These are phyloP conservation scores for Mohoua ochrocephala DNA, from an alignment of 2,113 vertebrate species.

Conservation along the genomic window DNA sequence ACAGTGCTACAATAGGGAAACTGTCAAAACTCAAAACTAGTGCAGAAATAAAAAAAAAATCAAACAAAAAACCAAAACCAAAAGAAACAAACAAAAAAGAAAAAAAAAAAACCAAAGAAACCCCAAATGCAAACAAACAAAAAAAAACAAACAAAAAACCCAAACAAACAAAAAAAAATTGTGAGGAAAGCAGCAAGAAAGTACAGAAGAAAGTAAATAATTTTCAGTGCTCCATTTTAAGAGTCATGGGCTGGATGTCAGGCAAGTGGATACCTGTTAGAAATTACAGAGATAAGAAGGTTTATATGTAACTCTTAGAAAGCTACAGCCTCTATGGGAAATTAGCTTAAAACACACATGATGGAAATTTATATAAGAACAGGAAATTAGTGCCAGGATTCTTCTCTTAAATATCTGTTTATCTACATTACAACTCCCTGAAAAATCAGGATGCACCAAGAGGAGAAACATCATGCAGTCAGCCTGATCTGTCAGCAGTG, in stretches of 20 bases:
- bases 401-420: neutral
- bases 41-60: neutral
- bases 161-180: too few relatives aligned
- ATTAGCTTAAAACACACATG: neutral
- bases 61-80: too few relatives aligned
- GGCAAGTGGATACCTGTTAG: neutral
- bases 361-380: neutral
- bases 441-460: neutral
- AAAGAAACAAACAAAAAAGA: too few relatives aligned
- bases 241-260: neutral
- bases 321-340: fast-evolving
- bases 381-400: neutral
- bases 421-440: neutral
- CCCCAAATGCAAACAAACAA: neutral
- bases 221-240: neutral
- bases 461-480: neutral
- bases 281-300: neutral
- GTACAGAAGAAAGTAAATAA: neutral
- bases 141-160: neutral
- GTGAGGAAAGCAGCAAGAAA: neutral
- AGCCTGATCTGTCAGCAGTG: neutral
- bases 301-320: neutral
- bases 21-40: fast-evolving
- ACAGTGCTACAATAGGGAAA: neutral
- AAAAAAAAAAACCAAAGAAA: neutral